Conservation (phyloP, 37 sponge, comb jelly and placozoan genomes). For the Agelas oroides region DNA sequence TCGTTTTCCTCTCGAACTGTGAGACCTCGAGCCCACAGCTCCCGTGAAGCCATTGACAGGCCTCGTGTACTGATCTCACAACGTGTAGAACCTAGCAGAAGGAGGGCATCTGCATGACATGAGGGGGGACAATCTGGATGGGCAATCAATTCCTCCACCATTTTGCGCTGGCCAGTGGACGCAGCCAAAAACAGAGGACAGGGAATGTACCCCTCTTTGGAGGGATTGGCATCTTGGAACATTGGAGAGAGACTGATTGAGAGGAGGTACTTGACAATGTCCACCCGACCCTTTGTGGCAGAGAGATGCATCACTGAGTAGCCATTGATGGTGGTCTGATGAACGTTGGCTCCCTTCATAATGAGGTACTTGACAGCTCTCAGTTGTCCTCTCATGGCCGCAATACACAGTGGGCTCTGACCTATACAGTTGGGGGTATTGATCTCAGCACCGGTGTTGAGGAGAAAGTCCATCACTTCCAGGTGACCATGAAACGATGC, state of each 20-base stretch:
- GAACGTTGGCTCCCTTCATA: slow-evolving; percentile 65
- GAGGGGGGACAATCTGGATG: slow-evolving; percentile 59
- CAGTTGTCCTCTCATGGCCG: slow-evolving; percentile 78
- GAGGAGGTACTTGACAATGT: slow-evolving; percentile 75
- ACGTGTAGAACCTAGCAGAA: slow-evolving; percentile 74
- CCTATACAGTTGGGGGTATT: slow-evolving; percentile 90
- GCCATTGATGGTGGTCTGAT: slow-evolving; percentile 83
- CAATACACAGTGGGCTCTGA: slow-evolving; percentile 88
- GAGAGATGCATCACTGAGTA: slow-evolving; percentile 85
- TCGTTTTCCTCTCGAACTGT: slow-evolving; percentile 19
- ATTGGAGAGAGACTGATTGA: slow-evolving; percentile 49
- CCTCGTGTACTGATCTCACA: slow-evolving; percentile 71
- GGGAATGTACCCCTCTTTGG: slow-evolving; percentile 58
- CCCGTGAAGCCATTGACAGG: slow-evolving; percentile 50
- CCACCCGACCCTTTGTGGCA: slow-evolving; percentile 83
- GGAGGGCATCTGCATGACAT: slow-evolving; percentile 68
- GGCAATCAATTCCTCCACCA: slow-evolving; percentile 57
- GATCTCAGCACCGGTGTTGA: slow-evolving; percentile 75
- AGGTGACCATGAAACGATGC: slow-evolving; percentile 89
- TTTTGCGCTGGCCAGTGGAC: slow-evolving; percentile 67
- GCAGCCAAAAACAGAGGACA: slow-evolving; percentile 89
- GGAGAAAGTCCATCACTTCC: slow-evolving; percentile 73
- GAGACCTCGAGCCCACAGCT: slow-evolving; percentile 51
- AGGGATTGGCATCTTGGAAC: slow-evolving; percentile 54
- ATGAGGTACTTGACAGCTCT: slow-evolving; percentile 77